These are phyloP conservation scores for Pycnonotus jocosus DNA, from an alignment of 2,113 vertebrate genomes.

Conservation along the genomic window DNA sequence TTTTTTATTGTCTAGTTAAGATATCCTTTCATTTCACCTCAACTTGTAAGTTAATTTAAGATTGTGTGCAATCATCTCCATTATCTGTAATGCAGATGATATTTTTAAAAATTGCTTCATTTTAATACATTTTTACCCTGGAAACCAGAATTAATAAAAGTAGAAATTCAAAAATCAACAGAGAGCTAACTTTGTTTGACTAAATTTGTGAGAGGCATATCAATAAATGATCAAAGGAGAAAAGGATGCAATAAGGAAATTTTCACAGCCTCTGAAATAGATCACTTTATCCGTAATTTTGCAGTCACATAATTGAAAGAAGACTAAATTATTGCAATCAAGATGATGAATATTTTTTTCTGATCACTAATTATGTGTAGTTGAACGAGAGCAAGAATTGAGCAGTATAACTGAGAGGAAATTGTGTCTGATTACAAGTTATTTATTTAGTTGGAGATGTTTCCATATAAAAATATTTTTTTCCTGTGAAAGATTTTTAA, in stretches of 20 bases:
- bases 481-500: not conserved
- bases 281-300: not conserved
- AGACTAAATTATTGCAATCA: conserved; percentile 11
- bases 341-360: conserved; percentile 17
- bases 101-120: not conserved
- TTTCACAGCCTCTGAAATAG: not conserved
- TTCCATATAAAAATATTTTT: not conserved
- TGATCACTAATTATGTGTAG: not conserved
- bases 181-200: not conserved
- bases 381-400: not conserved
- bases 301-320: not conserved
- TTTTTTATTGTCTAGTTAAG: not conserved
- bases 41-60: not conserved
- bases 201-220: not conserved
- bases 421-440: not conserved
- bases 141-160: not conserved
- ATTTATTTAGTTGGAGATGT: not conserved
- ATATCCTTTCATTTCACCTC: not conserved
- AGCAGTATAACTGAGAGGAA: not conserved
- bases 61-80: not conserved
- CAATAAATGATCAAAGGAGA: not conserved
- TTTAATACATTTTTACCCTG: not conserved
- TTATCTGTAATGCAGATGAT: not conserved
- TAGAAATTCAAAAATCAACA: not conserved
- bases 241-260: not conserved